Base-by-base conservation (phyloP, 2,113 vertebrate genomes). In the Uropsilus gracilis region DNA sequence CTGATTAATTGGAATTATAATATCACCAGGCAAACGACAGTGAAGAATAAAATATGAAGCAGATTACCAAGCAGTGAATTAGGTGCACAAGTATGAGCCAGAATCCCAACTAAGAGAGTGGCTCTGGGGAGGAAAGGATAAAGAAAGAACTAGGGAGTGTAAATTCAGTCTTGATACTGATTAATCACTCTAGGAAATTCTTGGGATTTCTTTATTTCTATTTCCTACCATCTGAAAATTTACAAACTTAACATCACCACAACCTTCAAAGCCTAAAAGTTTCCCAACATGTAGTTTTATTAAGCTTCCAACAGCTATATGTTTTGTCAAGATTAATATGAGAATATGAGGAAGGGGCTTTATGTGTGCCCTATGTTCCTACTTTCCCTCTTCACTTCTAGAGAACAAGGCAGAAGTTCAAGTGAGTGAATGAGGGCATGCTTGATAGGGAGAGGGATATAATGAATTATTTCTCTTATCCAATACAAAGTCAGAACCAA, bases 1-100 rank as follows among this genome's bases (percentile, higher is more conserved):
- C 87, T 96, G 91, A 97, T 97, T 97, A 97, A 96, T 89, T 80
- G 50, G 48, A 95, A 94, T 92, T 90, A 81, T 83, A 94, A 84
- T 95, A 53, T 94, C 73, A 42, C 30, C 59, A 92, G 81, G 77
- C 85, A 78, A 81, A 68, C 22, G 39, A 73, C 14, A 28, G 44
- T 4, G 11, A 30, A 14, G 57, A 75, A 88, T 30, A 92, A 92
- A 88, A 92, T 83, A 55, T 44, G 80, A 86, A 28, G 34, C 39
- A 26, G 46, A 75, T 83, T 82, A 91, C n/a, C 9, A 80, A 72
- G 34, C 8, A 71, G 53, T 66, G 34, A 94, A 28, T 85, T 87
- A 68, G n/a, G 44, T 53, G 72, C 8, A 8, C 6, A 39, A 75
- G 22, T 63, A 28, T n/a, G 48, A 42, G 9, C 28, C n/a, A 55